Base-by-base conservation (phyloP, 2,113 vertebrate genomes). In the Natator depressus region DNA sequence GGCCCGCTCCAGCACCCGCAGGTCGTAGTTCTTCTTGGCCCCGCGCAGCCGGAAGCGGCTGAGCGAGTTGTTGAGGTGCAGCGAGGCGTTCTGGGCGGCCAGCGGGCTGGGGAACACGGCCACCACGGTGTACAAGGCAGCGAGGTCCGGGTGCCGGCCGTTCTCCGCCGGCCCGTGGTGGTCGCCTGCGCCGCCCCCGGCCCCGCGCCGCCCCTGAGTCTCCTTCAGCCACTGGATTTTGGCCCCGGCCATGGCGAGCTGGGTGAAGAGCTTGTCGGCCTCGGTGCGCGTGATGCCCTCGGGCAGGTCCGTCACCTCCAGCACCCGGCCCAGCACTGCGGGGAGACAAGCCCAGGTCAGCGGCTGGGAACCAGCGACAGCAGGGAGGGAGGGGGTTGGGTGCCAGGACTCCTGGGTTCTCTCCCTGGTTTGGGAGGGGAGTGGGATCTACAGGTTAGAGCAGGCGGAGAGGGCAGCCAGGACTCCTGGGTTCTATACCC, bases 181-280 rank as follows among this genome's bases (percentile, higher is more conserved):
- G 93, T 98, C 98, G 87, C 98, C 98, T 14, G 96, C 98, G 2
- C 97, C 96, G 46, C 97, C 97, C 3, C 96, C 98, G 59, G 98
- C 95, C 82, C 96, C 98, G 55, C 95, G 94, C 83, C 97, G 97
- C 87, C 98, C 98, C 97, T 99, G 99, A 93, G 99, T 98, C 96
- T 99, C 99, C 97, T 99, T 99, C 93, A 99, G 99, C 99, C 99
- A 99, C 98, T 99, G 99, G 98, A 99, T 99, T 98, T 99, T 99
- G 99, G 99, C 99, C 47, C 99, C 99, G 0, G 99, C 99, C 98
- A 99, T 98, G 69, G 99, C 99, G 9, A 99, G 99, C 97, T 99
- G 99, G 79, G 99, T 99, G 98, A 99, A 99, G 98, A 99, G 99
- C 93, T 99, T 99, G 96, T 99, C 99, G 0, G 99, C 99, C 55